Base-by-base conservation (phyloP, 2,113 vertebrate species). In the Melospiza georgiana region DNA sequence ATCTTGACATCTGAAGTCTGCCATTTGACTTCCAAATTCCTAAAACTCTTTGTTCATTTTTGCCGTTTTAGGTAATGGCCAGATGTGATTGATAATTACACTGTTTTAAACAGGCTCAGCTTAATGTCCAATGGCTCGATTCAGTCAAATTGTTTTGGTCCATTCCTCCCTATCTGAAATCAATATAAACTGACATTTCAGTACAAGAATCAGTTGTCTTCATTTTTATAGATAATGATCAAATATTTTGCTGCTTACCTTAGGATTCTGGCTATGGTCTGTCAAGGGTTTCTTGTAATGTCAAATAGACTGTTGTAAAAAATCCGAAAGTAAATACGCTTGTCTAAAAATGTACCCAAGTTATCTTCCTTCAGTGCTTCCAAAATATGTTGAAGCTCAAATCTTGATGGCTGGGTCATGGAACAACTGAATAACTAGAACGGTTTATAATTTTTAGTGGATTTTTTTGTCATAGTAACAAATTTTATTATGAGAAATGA, bases 271-370 rank as follows among this genome's bases (percentile, higher is more conserved):
- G 83, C 72, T 62, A 18, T 31, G 17, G 25, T 62, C 48, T 81
- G 12, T 92, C 43, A 74, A n/a, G 43, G 16, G 6, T 88, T 66
- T 84, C 59, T 51, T 74, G 35, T 77, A 59, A 87, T 71, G 59
- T 93, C 61, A 87, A 67, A 90, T 24, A 59, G 58, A 54, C 44
- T 51, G 35, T 90, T 93, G 69, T 54, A 87, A 78, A 92, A 62
- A 74, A 63, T 3, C 2, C 51, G 39, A 63, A 86, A 78, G 43
- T 58, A 84, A 92, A 81, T 78, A 92, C 24, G 4, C 85, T 92
- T 84, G 46, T 88, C 86, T 92, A 81, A 96, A 96, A 96, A 89
- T 59, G 65, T 81, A 63, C 61, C 39, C 43, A 51, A 51, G 10
- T 92, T 88, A 67, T 88, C 93, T 89, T 79, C 0, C 2, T 77